Evolutionary conservation across 2,113 vertebrate genomes (phyloP).

Genomic region (Mesitornis unicolor): DNA sequence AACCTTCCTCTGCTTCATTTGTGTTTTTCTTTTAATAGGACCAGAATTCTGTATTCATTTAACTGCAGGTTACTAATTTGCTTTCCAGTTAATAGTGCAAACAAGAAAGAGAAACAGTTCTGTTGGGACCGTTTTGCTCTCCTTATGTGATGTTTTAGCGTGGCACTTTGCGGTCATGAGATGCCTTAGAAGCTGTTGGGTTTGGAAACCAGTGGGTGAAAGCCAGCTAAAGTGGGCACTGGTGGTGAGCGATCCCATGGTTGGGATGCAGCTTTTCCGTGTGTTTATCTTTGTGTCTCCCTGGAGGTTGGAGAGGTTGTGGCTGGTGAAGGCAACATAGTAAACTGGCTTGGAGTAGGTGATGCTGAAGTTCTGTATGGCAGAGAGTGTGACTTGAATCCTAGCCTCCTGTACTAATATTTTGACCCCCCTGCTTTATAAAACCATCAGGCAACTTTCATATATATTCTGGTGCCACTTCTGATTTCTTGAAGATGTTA

Average conservation of each 20-base stretch:
- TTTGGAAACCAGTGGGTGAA: background rate
- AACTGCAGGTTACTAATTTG: background rate
- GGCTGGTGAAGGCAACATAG: background rate
- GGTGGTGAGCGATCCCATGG: background rate
- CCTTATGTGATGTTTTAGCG: fast-evolving
- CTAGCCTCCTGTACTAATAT: background rate
- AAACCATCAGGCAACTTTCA: background rate
- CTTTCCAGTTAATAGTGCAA: background rate
- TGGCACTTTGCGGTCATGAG: background rate
- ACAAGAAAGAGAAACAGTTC: background rate
- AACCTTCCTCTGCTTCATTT: background rate
- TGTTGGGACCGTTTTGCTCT: background rate
- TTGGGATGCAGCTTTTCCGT: background rate
- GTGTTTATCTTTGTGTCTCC: background rate
- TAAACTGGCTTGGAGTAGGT: background rate
- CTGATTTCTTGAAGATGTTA: background rate
- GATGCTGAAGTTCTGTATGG: background rate
- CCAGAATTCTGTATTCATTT: background rate
- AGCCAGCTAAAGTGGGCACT: background rate
- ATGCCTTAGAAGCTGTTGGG: background rate
- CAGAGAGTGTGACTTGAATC: background rate
- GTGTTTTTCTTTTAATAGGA: background rate
- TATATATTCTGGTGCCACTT: background rate
- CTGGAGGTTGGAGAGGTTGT: background rate
- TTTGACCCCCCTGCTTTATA: background rate